These are phyloP conservation scores for Dromius quadrimaculatus DNA, from an alignment of 2,888 invertebrate species.

Conservation along the genomic window DNA sequence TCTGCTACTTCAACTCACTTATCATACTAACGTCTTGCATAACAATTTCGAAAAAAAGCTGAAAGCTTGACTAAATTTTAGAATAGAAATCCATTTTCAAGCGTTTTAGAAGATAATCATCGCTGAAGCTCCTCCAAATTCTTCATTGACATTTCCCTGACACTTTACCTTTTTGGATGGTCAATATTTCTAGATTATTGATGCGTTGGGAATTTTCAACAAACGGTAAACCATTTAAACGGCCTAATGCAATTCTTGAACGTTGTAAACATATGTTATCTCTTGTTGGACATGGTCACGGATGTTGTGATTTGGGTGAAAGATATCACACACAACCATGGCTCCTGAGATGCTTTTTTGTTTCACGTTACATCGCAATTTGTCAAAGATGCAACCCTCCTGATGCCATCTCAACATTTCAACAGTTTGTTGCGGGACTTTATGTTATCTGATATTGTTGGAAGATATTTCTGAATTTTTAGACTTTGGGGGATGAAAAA, in stretches of 20 bases:
- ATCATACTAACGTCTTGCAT: conserved; percentile 7
- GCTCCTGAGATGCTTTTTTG: conserved; percentile 53
- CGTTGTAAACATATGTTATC: conserved; percentile 37
- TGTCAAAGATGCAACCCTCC: conserved; percentile 53
- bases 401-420: conserved; percentile 49
- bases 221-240: conserved; percentile 24
- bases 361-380: conserved; percentile 55
- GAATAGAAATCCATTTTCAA: too few relatives aligned
- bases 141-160: background rate
- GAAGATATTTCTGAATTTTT: conserved; percentile 4
- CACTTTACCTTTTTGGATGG: conserved; percentile 8
- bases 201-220: conserved; percentile 11
- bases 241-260: conserved; percentile 33
- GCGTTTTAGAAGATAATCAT: too few relatives aligned
- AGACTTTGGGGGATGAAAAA: background rate
- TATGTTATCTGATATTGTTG: conserved; percentile 25
- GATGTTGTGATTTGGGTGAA: conserved; percentile 16
- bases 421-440: conserved; percentile 19
- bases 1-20: conserved; percentile 29
- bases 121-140: background rate
- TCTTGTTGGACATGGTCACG: conserved; percentile 18
- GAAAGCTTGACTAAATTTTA: too few relatives aligned
- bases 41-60: too few relatives aligned
- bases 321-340: conserved; percentile 52
- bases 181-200: background rate